phyloP scores from a whole-genome alignment of 2,888 invertebrate species.

The Nyleta sp. region DNA sequence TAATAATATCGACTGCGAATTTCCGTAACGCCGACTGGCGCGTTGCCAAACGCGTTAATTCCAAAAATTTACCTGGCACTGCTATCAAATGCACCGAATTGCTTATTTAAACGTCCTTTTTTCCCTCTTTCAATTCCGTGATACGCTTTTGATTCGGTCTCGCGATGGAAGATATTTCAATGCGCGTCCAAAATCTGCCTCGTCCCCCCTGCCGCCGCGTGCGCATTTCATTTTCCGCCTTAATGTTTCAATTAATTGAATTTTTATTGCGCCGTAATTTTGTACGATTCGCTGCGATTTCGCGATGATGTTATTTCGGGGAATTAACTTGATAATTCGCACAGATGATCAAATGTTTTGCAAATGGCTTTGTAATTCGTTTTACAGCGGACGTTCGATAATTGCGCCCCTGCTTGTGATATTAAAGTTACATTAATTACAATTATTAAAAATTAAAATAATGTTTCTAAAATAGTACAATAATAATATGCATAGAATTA shows the following conservation, averaged over 20 bases:
- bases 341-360: too few relatives aligned
- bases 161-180: conserved; percentile 44
- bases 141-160: conserved; percentile 51
- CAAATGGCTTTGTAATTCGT: conserved; percentile 3
- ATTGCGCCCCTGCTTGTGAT: conserved; percentile 5
- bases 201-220: too few relatives aligned
- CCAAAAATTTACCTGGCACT: conserved; percentile 53
- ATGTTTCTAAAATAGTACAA: too few relatives aligned
- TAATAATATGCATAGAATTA: too few relatives aligned
- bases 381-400: conserved; percentile 1
- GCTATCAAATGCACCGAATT: conserved; percentile 51
- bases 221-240: neutral
- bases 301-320: too few relatives aligned
- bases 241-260: neutral
- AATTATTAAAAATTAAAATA: conserved; percentile 34
- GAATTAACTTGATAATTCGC: too few relatives aligned
- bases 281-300: too few relatives aligned
- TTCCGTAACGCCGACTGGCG: conserved; percentile 50
- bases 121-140: conserved; percentile 48
- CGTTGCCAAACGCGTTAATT: conserved; percentile 58
- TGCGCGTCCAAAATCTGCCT: neutral
- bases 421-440: conserved; percentile 34
- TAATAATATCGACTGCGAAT: conserved; percentile 56
- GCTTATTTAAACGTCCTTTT: conserved; percentile 60
- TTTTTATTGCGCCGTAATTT: too few relatives aligned